Base-by-base conservation (phyloP, 2,888 invertebrate genomes). In the Tachina grossa region DNA sequence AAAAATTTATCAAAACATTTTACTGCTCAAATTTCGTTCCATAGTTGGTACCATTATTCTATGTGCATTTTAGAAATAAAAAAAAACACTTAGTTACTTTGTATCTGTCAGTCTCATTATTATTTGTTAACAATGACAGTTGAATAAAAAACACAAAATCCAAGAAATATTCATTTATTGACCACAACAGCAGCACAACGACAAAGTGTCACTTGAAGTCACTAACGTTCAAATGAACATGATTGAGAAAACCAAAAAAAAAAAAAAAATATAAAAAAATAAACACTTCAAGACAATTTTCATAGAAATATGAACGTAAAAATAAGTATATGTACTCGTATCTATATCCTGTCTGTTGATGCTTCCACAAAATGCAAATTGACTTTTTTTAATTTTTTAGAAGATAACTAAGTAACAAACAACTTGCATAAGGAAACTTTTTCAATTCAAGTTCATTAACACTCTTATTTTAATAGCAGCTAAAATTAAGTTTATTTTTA, bases 71-170 rank as follows among this genome's bases (percentile, higher is more conserved):
- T 31, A 31, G 31, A 31, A 31, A 31, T 31, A 43, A 57, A 39
- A 11, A 41, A 31, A 57, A 55, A 10, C 51, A 51, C 43, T 61
- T 2, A 51, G 10, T 41, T 39, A 39, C 49, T 51, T 41, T 61
- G 61, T 59, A 51, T 63, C 41, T 78, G 43, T 2, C 51, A 61
- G 61, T n/a, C 68, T 65, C 55, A 51, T 69, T 78, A 61, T 16
- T 61, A 53, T 69, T 68, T 78, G 68, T 75, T 83, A 79, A 74
- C 68, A 74, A 53, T 74, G 83, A 75, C 78, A 78, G 61, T 83
- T 55, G 76, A 63, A 82, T 51, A 74, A 51, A 49, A 65, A 19
- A 47, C 31, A 74, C 76, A 53, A 65, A 76, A 43, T 47, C 55
- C 31, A 68, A 77, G 49, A 59, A 68, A 68, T 68, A 68, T 59